phyloP scores from a whole-genome alignment of 2,797 vertebrate genomes.

The Arnoldichthys spilopterus region DNA sequence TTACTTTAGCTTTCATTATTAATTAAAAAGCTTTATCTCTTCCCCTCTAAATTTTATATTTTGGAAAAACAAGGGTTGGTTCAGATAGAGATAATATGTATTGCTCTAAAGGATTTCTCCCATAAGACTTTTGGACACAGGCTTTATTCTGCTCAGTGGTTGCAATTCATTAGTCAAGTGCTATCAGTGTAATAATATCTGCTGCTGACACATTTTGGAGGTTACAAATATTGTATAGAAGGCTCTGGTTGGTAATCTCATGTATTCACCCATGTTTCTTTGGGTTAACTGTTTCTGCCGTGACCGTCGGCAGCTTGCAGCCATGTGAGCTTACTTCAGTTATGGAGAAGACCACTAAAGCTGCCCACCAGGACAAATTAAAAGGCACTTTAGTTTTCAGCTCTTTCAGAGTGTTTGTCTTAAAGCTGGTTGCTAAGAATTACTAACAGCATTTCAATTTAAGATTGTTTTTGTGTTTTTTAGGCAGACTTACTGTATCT shows the following conservation, averaged over 20 bases:
- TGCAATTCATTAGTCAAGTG: conserved; percentile 18
- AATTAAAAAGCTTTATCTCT: no score
- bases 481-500: neutral
- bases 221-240: conserved; percentile 29
- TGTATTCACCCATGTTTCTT: conserved; percentile 42
- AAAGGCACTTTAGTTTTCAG: conserved; percentile 56
- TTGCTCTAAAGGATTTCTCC: neutral
- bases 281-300: conserved; percentile 39
- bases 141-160: neutral
- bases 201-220: conserved; percentile 13
- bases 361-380: conserved; percentile 48
- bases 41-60: no score
- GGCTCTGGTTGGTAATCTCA: conserved; percentile 42
- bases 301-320: conserved; percentile 28
- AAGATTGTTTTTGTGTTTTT: conserved; percentile 10
- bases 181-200: conserved; percentile 1
- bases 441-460: conserved; percentile 20
- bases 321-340: conserved; percentile 34
- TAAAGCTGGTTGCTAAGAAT: conserved; percentile 30
- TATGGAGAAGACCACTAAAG: conserved; percentile 33
- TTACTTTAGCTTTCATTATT: no score
- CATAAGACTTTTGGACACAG: conserved; percentile 20
- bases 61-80: no score
- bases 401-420: conserved; percentile 30
- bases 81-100: neutral